phyloP scores from a whole-genome alignment of 2,797 vertebrate species.

The Trichosurus vulpecula region DNA sequence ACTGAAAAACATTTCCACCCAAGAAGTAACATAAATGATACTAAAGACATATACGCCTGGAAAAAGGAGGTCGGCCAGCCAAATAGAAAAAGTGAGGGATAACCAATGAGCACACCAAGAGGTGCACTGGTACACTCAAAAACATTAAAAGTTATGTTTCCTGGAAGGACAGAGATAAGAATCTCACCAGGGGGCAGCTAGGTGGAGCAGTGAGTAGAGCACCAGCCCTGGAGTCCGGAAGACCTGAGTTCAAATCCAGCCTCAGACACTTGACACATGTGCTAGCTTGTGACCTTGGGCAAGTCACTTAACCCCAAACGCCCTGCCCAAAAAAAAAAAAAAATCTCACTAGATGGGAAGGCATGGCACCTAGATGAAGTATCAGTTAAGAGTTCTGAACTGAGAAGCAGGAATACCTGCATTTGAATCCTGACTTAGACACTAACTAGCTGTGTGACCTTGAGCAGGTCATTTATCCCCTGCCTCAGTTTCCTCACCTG shows the following conservation, averaged over 20 bases:
- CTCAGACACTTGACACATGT: too few relatives aligned
- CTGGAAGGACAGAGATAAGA: not conserved
- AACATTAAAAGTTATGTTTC: not conserved
- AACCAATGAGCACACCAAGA: not conserved
- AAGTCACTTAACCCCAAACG: too few relatives aligned
- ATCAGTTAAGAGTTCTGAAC: not conserved
- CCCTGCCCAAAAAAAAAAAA: too few relatives aligned
- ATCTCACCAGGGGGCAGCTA: too few relatives aligned
- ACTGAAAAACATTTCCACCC: not conserved
- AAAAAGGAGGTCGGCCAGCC: not conserved
- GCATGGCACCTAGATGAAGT: not conserved
- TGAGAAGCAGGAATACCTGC: not conserved
- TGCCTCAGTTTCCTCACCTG: not conserved
- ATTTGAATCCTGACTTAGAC: not conserved
- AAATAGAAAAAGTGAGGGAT: not conserved
- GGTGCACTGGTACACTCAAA: not conserved
- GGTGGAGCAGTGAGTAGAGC: too few relatives aligned
- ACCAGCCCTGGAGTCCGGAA: too few relatives aligned
- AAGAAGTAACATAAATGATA: not conserved
- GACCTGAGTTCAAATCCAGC: too few relatives aligned
- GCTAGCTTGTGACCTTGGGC: too few relatives aligned
- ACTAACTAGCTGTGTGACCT: not conserved
- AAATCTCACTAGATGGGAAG: not conserved
- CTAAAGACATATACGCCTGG: not conserved
- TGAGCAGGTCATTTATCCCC: not conserved